Base-by-base conservation (phyloP, 2,888 invertebrate species). In the Caenorhabditis sp. region DNA sequence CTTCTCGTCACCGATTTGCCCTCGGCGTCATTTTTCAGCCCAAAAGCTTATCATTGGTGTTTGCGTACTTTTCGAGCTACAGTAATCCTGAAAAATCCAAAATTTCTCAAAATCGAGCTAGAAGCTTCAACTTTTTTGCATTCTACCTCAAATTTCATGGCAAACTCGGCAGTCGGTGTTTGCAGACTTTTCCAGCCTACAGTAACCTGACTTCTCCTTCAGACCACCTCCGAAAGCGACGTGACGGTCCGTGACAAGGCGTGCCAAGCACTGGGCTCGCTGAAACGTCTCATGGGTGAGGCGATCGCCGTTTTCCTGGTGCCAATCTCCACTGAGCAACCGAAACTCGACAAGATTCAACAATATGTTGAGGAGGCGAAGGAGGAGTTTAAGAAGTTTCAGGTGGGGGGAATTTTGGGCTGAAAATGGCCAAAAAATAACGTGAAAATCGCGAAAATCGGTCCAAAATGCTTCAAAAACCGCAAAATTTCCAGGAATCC, bases 141-240 rank as follows among this genome's bases (percentile, higher is more conserved):
- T 38, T 38, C 12, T 10, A 12, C 2, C 38, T 38, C 38, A 38
- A 38, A 10, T 38, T 38, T 10, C 2, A 12, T 38, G 38, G 12
- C 10, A 10, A 38, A 12, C 12, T 10, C 38, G 12, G 12, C 12
- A 31, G 31, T 31, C n/a, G 14, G 2, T 16, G 22, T 24, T n/a
- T 47, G 12, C 2, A 22, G 6, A 19, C 14, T 41, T 22, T 61
- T 38, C 12, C 24, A 41, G 22, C 22, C n/a, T 59, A 12, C 28
- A 58, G 28, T 24, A 58, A 58, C 7, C 28, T 16, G 12, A n/a
- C 22, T 7, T 41, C 19, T 66, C 47, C 10, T 19, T 19, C 73
- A 88, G 88, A 54, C 81, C 26, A 79, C 88, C 0, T 69, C 75
- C 2, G 88, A 88, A 44, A 49, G 76, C 26, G 88, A 88, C 47